phyloP scores from a whole-genome alignment of 1,140 invertebrate genomes.

The Drosophila oshimai region DNA sequence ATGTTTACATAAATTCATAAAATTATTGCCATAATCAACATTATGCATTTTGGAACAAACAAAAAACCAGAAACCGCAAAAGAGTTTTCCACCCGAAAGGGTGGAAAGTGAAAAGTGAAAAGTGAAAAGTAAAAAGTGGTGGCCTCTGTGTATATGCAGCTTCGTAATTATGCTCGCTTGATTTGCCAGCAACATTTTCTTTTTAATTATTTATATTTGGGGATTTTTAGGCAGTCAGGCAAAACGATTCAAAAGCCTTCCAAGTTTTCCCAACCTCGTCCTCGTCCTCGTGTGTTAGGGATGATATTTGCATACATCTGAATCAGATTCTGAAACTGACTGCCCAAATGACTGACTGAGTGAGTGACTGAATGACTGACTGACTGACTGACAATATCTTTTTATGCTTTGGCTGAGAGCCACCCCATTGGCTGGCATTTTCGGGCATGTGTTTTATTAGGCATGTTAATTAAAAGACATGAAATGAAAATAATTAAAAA shows the following conservation, averaged over 20 bases:
- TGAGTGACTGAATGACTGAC: conserved; percentile 26
- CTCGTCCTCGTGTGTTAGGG: conserved; percentile 35
- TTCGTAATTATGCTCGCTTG: conserved; percentile 73
- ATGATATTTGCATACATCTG: conserved; percentile 74
- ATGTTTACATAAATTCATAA: conserved; percentile 82
- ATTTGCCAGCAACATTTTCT: conserved; percentile 79
- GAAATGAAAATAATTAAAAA: conserved; percentile 82
- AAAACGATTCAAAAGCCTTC: conserved; percentile 63
- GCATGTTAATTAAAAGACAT: conserved; percentile 82
- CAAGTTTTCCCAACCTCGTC: conserved; percentile 26
- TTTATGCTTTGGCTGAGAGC: conserved; percentile 56
- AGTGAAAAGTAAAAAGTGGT: neutral
- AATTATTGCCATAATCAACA: conserved; percentile 82
- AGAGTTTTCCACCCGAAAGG: conserved; percentile 18
- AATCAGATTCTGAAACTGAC: conserved; percentile 49
- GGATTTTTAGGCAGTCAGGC: conserved; percentile 73
- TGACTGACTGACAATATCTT: conserved; percentile 66
- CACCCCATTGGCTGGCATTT: conserved; percentile 34
- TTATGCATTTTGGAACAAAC: conserved; percentile 77
- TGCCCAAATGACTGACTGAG: conserved; percentile 15
- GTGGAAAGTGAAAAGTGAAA: neutral
- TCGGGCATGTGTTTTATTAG: conserved; percentile 79
- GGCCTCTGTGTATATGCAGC: neutral
- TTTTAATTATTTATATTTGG: conserved; percentile 81
- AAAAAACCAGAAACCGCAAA: conserved; percentile 60